phyloP scores from a whole-genome alignment of 2,113 vertebrate species.

The Apistogramma diplotaenia region DNA sequence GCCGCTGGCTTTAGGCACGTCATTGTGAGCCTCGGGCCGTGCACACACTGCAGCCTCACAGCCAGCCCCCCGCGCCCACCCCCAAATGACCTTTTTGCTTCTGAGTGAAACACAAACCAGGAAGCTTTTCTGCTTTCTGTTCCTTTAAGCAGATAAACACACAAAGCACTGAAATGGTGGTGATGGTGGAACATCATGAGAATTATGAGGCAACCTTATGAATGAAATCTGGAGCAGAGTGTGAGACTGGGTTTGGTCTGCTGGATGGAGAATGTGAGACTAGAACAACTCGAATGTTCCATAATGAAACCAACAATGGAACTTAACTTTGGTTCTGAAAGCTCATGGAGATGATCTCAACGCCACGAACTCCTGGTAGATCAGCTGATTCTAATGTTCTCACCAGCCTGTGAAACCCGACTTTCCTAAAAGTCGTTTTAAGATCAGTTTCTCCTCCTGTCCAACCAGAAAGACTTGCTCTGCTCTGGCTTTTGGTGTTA shows the following conservation, averaged over 20 bases:
- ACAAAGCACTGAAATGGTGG: neutral
- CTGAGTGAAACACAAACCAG: no score
- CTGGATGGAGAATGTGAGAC: accelerated
- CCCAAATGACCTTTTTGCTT: neutral
- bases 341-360: neutral
- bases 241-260: neutral
- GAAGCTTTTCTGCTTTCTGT: neutral
- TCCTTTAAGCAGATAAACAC: neutral
- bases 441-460: no score
- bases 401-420: no score
- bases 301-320: accelerated
- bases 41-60: neutral
- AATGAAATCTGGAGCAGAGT: neutral
- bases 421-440: no score
- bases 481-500: no score
- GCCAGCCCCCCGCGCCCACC: neutral
- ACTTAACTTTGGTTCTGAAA: neutral
- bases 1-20: neutral
- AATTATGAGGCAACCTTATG: neutral
- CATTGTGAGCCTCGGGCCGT: neutral
- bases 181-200: neutral
- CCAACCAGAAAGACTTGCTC: no score
- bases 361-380: no score
- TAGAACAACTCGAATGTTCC: neutral
- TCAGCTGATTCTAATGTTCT: neutral